Evolutionary conservation across 2,888 invertebrate species (phyloP), one percentile per base, ranked within the genome.

Genomic region (Octodonta nipae): DNA sequence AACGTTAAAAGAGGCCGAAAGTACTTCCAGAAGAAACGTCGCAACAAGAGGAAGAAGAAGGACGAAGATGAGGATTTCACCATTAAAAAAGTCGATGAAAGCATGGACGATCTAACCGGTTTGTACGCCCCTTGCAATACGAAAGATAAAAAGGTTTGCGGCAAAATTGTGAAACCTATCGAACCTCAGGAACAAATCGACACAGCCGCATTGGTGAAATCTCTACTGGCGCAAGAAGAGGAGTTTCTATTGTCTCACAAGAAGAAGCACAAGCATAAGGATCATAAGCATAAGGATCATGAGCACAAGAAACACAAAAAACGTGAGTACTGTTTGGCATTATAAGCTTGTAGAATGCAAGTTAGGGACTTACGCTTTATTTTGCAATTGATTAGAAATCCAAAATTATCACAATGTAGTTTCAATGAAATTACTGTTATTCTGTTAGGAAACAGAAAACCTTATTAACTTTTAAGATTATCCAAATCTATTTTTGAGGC

Each of bases 1-100:
- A 65, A 65, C 41, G 61, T 66, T 2, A 62, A 64, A 26, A 61
- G 61, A 28, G 60, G 57, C 25, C 56, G 61, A 1, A 66, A 67
- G 35, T 48, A 45, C 34, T 42, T 52, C 29, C 44, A 44, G 10
- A 43, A 55, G 30, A 54, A 52, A 36, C 55, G 52, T 33, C 35
- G 16, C 7, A 15, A 13, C 25, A 26, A 14, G 25, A 25, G 26
- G 13, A 36, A 32, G 28, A 32, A 34, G 20, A 26, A 40, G 32
- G 26, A 17, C 16, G 34, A 38, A 15, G 30, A 46, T 42, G 30
- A 3, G 40, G 30, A 30, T 10, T 10, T 13, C n/a, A 12, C 7
- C 7, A 20, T 30, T 5, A 30, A 30, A 13, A 30, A 15, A 22
- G 26, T 44, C 35, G 27, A 40, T 33, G 33, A 28, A 6, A 25